Conservation (phyloP, 1,140 invertebrate genomes). For the Cataglyphis hispanica region DNA sequence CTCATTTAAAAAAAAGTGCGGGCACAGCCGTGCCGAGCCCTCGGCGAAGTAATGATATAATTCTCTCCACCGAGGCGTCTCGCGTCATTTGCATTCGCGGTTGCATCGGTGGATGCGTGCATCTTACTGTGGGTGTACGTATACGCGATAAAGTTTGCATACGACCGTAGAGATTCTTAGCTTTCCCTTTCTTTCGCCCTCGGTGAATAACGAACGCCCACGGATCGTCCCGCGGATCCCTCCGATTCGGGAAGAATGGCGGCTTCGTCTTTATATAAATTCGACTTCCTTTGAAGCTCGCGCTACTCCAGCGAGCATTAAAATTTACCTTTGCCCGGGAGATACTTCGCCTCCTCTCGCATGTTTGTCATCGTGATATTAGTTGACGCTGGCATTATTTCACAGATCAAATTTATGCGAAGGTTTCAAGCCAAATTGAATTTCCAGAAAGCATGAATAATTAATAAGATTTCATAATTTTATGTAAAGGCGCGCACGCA, state of each 20-base stretch:
- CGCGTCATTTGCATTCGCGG: conserved; percentile 67
- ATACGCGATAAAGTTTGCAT: conserved; percentile 48
- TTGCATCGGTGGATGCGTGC: conserved; percentile 53
- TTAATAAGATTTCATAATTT: conserved; percentile 60
- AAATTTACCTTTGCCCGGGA: conserved; percentile 19
- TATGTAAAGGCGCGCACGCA: conserved; percentile 35
- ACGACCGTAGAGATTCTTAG: conserved; percentile 7
- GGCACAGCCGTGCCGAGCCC: conserved; percentile 9
- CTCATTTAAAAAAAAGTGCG: conserved; percentile 66
- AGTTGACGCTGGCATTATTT: conserved; percentile 49
- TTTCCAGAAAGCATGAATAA: conserved; percentile 51
- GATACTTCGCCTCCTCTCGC: conserved; percentile 32
- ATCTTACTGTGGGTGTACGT: conserved; percentile 24
- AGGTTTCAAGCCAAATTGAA: conserved; percentile 50
- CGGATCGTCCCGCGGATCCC: conserved; percentile 46
- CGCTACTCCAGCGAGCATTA: conserved; percentile 42
- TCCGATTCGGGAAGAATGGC: conserved; percentile 27
- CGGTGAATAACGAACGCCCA: conserved; percentile 69
- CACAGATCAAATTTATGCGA: conserved; percentile 34
- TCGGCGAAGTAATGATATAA: conserved; percentile 71
- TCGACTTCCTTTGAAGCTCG: conserved; percentile 13
- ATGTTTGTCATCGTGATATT: conserved; percentile 55
- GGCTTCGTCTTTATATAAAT: conserved; percentile 29
- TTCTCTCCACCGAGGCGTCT: conserved; percentile 58
- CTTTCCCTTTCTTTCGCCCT: conserved; percentile 7